These are phyloP conservation scores for Axinella damicornis DNA, from an alignment of 37 sponge, comb jelly and placozoan species.

Conservation along the genomic window DNA sequence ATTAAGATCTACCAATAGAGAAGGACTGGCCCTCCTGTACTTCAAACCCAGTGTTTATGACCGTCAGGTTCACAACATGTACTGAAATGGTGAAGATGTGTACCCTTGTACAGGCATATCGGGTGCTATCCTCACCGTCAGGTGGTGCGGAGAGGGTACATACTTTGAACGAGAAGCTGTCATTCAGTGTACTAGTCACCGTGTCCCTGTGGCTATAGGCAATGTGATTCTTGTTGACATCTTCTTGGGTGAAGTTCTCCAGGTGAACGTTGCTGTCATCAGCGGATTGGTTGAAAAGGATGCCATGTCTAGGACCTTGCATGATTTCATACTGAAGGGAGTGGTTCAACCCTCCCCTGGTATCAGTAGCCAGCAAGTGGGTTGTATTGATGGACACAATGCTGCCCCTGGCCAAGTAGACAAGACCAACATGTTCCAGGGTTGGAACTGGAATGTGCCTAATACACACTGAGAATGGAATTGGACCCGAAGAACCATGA, in stretches of 20 bases:
- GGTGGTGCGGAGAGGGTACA: constrained; percentile 1
- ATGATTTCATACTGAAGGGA: constrained; percentile 29
- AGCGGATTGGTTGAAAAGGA: neutral
- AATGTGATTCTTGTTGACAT: constrained; percentile 23
- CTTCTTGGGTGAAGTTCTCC: constrained; percentile 43
- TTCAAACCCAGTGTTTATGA: constrained; percentile 31
- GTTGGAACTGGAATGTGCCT: constrained; percentile 49
- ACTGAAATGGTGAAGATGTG: constrained; percentile 9
- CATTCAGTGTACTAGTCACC: neutral
- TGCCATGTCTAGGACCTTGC: constrained; percentile 31
- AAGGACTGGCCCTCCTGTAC: constrained; percentile 29
- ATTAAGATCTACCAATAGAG: constrained; percentile 25
- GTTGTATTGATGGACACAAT: neutral
- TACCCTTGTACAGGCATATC: neutral
- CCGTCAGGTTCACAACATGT: constrained; percentile 17
- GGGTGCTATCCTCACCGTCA: neutral
- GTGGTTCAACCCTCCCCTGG: constrained; percentile 2
- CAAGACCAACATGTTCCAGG: neutral
- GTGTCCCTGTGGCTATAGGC: constrained; percentile 25
- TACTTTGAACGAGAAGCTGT: constrained; percentile 49
- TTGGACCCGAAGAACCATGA: neutral
- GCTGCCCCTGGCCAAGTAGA: neutral
- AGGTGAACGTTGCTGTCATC: neutral
- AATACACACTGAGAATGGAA: constrained; percentile 52
- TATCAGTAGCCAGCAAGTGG: constrained; percentile 26